These are phyloP conservation scores for Edolisoma coerulescens DNA, from an alignment of 2,113 vertebrate genomes.

Conservation along the genomic window DNA sequence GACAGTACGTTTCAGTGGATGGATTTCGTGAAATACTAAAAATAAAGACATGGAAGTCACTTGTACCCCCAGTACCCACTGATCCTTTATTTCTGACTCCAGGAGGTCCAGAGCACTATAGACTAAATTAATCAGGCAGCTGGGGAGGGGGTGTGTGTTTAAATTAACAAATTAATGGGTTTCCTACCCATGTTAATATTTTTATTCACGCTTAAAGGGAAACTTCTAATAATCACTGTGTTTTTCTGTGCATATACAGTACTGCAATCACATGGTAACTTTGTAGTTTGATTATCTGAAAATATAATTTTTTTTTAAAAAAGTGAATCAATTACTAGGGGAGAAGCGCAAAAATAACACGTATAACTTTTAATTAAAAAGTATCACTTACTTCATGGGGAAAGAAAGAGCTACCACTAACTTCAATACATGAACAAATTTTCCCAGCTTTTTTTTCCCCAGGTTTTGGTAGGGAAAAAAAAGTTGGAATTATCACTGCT, in stretches of 20 bases:
- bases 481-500: not conserved
- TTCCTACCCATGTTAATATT: not conserved
- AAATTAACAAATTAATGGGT: constrained; percentile 6
- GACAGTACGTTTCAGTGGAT: not conserved
- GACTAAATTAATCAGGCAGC: not conserved
- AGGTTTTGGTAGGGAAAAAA: not conserved
- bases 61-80: not conserved
- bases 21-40: not conserved
- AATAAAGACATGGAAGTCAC: not conserved
- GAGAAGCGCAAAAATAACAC: not conserved
- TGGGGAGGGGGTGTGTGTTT: not conserved
- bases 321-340: not conserved
- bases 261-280: not conserved
- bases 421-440: not conserved
- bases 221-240: not conserved
- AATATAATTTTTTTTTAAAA: not conserved
- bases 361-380: not conserved
- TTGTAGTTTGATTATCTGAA: not conserved
- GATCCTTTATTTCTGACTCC: not conserved
- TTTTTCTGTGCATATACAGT: not conserved
- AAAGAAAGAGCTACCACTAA: not conserved
- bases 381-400: not conserved
- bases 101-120: not conserved
- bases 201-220: not conserved
- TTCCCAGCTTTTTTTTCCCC: not conserved